Percentiles rank a stretch among this genome's conserved stretches.
phyloP scores from a whole-genome alignment of 2,797 vertebrate species.

The Spheniscus humboldti region DNA sequence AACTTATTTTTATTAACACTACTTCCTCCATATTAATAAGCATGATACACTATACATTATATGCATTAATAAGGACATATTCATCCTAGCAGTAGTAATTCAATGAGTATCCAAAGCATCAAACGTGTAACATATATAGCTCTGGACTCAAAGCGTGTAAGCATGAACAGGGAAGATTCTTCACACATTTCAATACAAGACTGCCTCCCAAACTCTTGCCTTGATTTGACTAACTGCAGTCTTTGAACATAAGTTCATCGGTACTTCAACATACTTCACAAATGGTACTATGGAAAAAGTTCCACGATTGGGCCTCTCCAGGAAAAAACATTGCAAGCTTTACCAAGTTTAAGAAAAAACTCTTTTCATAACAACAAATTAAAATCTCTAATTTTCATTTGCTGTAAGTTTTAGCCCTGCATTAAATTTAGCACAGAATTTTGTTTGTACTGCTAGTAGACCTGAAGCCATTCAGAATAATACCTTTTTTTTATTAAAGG shows the following conservation, averaged over 20 bases:
- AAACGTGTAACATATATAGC: accelerated
- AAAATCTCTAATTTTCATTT: neutral
- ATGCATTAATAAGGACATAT: neutral
- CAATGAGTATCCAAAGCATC: neutral
- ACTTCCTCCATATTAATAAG: neutral
- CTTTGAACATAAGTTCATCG: neutral
- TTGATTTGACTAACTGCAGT: neutral
- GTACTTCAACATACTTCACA: neutral
- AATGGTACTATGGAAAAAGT: neutral
- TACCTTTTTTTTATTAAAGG: neutral
- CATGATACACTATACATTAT: accelerated
- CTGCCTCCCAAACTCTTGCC: neutral
- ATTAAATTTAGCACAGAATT: neutral
- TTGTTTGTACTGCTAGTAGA: neutral
- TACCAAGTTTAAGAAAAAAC: neutral
- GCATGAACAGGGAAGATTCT: neutral
- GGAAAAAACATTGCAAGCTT: neutral
- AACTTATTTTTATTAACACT: neutral
- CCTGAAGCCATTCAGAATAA: neutral
- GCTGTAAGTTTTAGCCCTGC: neutral
- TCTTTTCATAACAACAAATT: neutral
- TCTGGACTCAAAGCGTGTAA: neutral
- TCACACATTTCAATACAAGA: neutral
- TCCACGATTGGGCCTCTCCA: neutral
- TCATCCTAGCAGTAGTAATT: neutral